Conservation (phyloP, 2,113 vertebrate species). For the Ophthalmolycus amberensis region DNA sequence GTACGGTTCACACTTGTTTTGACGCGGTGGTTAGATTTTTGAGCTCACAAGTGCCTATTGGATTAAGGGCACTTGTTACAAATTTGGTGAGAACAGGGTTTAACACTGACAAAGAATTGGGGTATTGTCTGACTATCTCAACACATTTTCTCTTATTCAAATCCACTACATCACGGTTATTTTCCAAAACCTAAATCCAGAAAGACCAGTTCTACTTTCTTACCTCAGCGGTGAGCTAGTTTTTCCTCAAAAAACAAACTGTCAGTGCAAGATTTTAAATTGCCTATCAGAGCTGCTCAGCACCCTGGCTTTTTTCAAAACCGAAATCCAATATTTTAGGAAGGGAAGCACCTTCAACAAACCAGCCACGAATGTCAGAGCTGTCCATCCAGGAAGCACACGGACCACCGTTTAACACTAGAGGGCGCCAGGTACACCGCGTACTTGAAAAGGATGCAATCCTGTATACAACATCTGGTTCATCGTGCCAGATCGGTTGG, state of each 20-base stretch:
- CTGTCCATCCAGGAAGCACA: conserved; percentile 32
- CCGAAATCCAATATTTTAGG: neutral
- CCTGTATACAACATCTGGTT: conserved; percentile 21
- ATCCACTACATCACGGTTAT: conserved; percentile 8
- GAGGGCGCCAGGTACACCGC: conserved; percentile 53
- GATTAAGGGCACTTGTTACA: conserved; percentile 51
- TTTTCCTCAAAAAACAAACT: conserved; percentile 17
- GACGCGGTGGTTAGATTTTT: conserved; percentile 61
- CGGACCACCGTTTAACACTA: conserved; percentile 52
- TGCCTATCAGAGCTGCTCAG: conserved; percentile 20
- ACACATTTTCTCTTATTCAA: conserved; percentile 17
- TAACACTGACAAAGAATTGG: conserved; percentile 52
- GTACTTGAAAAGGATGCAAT: conserved; percentile 58
- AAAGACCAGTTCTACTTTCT: conserved; percentile 6
- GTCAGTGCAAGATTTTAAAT: conserved; percentile 3
- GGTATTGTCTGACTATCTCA: conserved; percentile 24
- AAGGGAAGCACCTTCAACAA: conserved; percentile 1
- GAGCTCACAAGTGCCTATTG: conserved; percentile 54
- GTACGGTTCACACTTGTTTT: conserved; percentile 64
- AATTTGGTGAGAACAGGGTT: conserved; percentile 83
- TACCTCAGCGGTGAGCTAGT: neutral
- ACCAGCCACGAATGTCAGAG: conserved; percentile 22
- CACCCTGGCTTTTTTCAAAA: conserved; percentile 17
- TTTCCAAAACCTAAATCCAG: conserved; percentile 3
- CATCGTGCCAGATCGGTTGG: conserved; percentile 18